Conservation (phyloP, 2,113 vertebrate species). For the Sisor rabdophorus region DNA sequence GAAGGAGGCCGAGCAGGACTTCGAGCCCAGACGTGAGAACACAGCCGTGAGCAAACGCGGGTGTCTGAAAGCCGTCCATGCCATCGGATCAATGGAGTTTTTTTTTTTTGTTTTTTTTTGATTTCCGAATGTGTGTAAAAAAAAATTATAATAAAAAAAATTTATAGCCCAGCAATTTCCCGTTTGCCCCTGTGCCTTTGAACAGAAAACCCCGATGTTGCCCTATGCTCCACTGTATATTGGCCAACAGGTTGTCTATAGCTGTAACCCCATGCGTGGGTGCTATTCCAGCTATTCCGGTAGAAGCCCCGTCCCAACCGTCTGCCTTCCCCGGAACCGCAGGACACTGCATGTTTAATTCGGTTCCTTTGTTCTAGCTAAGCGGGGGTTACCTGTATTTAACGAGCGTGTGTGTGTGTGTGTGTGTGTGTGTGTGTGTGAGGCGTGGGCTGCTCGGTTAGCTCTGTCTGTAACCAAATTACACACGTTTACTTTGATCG, state of each 20-base stretch:
- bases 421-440: too few relatives aligned
- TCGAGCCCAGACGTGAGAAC: slow-evolving; percentile 12
- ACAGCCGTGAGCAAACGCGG: slow-evolving; percentile 41
- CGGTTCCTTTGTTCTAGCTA: slow-evolving; percentile 57
- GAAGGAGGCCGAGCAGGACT: background rate
- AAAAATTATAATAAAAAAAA: too few relatives aligned
- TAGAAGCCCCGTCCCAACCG: slow-evolving; percentile 22
- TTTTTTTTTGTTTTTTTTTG: too few relatives aligned
- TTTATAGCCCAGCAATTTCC: too few relatives aligned
- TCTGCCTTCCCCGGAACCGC: slow-evolving; percentile 19
- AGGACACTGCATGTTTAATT: slow-evolving; percentile 13
- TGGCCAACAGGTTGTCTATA: background rate
- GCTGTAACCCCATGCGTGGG: background rate
- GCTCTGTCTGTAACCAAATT: slow-evolving; percentile 85
- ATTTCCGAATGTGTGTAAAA: too few relatives aligned
- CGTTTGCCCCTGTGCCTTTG: too few relatives aligned
- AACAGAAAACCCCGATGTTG: too few relatives aligned
- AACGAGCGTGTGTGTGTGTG: slow-evolving; percentile 83
- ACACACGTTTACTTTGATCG: slow-evolving; percentile 89
- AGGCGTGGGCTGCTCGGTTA: slow-evolving; percentile 65
- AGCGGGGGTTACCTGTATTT: slow-evolving; percentile 72
- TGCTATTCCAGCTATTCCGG: background rate
- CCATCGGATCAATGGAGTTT: too few relatives aligned
- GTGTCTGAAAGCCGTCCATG: slow-evolving; percentile 17
- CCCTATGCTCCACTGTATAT: background rate